Conservation (phyloP, 2,113 vertebrate species). For the Emydocephalus ijimae region DNA sequence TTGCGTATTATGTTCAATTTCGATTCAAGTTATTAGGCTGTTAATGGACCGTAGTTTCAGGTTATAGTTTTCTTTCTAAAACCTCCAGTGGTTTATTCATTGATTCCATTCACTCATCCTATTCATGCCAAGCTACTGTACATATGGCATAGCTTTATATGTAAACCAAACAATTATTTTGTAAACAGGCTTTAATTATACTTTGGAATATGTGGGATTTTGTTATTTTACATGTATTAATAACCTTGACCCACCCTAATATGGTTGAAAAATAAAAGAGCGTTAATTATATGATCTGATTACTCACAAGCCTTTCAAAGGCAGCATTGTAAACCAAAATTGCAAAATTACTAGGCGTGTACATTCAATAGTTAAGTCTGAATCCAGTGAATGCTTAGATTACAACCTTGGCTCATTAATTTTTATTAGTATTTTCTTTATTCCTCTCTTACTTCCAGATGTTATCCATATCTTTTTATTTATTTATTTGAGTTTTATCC, state of each 20-base stretch:
- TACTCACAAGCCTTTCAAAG: not conserved
- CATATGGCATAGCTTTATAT: not conserved
- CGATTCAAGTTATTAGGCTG: not conserved
- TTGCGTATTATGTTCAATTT: not conserved
- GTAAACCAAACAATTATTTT: not conserved
- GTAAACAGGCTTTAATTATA: not conserved
- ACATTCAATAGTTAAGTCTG: not conserved
- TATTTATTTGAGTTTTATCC: not conserved
- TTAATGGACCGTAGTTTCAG: not conserved
- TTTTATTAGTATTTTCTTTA: not conserved
- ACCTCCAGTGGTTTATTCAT: not conserved
- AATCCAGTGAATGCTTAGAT: not conserved
- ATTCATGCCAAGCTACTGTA: not conserved
- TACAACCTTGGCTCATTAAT: not conserved
- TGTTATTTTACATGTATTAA: not conserved
- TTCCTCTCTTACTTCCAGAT: not conserved
- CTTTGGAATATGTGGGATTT: not conserved
- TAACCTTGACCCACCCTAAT: not conserved
- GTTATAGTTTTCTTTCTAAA: not conserved
- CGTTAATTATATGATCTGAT: not conserved
- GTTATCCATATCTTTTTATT: not conserved
- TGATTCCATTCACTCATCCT: not conserved
- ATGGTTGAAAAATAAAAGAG: not conserved
- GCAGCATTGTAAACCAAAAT: not conserved
- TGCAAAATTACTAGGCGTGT: not conserved